Evolutionary conservation across 2,888 invertebrate genomes (phyloP).

Genomic region (Tethea ocularis): DNA sequence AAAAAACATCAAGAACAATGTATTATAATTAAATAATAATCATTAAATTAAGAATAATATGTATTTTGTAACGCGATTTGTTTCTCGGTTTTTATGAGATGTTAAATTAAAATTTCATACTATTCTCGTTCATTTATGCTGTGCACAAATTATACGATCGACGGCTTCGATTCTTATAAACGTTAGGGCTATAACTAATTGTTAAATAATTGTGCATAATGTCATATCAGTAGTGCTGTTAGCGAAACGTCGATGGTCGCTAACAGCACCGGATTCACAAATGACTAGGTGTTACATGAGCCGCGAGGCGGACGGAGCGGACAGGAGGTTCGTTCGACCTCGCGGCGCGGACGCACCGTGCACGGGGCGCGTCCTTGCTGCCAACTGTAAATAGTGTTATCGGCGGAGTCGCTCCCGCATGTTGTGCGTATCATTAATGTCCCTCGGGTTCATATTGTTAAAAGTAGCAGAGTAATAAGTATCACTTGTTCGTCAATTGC

Average conservation of each 20-base stretch:
- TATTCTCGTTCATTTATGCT: constrained; percentile 73
- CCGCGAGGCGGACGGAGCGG: constrained; percentile 15
- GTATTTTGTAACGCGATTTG: constrained; percentile 81
- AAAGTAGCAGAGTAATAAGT: constrained; percentile 76
- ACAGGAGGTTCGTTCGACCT: too few species aligned
- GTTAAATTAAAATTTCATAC: constrained; percentile 70
- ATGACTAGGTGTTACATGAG: constrained; percentile 30
- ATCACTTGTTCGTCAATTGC: constrained; percentile 84
- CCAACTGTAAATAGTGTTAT: constrained; percentile 69
- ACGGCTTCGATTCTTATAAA: constrained; percentile 67
- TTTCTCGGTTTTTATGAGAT: constrained; percentile 80
- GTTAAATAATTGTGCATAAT: constrained; percentile 76
- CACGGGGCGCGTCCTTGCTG: constrained; percentile 19
- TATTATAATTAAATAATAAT: constrained; percentile 79
- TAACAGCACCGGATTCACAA: constrained; percentile 29
- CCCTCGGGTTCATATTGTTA: constrained; percentile 77
- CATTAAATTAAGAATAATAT: constrained; percentile 79
- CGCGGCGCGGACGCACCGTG: constrained; percentile 1
- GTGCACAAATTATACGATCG: constrained; percentile 75
- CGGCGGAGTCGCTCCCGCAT: constrained; percentile 48
- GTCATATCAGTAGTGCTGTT: constrained; percentile 66
- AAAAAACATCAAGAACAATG: constrained; percentile 79
- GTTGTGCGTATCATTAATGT: constrained; percentile 60
- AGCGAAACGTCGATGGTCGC: constrained; percentile 42
- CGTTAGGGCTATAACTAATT: constrained; percentile 63